phyloP scores from a whole-genome alignment of 2,113 vertebrate genomes.

The Steatornis caripensis region DNA sequence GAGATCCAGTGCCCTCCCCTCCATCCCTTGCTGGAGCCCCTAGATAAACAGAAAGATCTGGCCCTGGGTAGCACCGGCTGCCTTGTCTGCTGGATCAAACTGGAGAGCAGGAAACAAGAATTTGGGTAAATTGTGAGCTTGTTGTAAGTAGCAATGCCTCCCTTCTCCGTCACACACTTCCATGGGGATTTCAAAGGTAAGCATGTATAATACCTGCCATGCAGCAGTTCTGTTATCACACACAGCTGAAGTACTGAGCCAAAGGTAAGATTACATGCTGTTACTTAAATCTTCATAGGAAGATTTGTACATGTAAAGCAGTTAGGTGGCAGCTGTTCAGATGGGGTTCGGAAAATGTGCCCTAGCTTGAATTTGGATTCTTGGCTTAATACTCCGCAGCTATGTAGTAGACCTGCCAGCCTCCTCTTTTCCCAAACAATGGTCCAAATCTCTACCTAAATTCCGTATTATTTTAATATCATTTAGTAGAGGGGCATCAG shows the following conservation, averaged over 20 bases:
- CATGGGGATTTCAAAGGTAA: background rate
- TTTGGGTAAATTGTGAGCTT: background rate
- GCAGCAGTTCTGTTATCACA: background rate
- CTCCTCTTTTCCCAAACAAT: background rate
- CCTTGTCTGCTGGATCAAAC: background rate
- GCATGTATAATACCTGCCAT: accelerated
- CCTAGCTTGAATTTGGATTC: background rate
- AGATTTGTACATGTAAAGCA: background rate
- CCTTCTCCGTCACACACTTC: background rate
- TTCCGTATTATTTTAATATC: background rate
- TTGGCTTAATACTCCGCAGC: background rate
- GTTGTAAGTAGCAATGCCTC: background rate
- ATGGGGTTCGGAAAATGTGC: background rate
- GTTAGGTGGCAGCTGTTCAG: background rate
- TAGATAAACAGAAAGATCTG: background rate
- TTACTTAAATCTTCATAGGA: background rate
- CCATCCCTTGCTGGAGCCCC: background rate
- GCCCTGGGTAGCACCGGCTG: background rate
- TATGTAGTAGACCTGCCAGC: background rate
- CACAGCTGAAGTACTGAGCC: background rate
- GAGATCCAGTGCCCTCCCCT: background rate
- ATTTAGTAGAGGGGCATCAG: background rate
- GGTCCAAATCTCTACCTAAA: background rate
- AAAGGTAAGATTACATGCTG: background rate
- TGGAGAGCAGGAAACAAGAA: background rate